These are phyloP conservation scores for Glaucomys volans DNA, from an alignment of 2,113 vertebrate species.

Conservation along the genomic window DNA sequence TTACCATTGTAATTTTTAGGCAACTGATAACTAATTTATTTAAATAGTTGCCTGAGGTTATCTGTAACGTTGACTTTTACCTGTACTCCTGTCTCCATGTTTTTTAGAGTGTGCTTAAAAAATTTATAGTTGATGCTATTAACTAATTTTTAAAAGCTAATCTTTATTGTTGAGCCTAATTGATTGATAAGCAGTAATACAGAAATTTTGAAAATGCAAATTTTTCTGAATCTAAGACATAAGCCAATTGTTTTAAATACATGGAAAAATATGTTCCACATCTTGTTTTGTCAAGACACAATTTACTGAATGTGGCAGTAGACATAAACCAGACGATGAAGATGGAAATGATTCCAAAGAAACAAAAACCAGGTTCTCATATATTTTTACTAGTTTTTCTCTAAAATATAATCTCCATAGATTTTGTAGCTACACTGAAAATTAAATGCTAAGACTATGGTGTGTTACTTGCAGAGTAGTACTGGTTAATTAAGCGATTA, in stretches of 20 bases:
- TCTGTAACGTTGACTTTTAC: not conserved
- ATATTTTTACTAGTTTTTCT: not conserved
- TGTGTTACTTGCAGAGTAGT: not conserved
- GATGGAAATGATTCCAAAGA: not conserved
- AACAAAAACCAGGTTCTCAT: not conserved
- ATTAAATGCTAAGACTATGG: not conserved
- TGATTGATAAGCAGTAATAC: not conserved
- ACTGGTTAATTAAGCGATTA: not conserved
- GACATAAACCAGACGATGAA: not conserved
- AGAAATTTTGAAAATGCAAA: not conserved
- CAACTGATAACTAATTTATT: not conserved
- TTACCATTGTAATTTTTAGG: not conserved
- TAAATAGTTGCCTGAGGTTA: not conserved
- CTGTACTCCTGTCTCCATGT: not conserved
- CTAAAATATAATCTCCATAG: not conserved
- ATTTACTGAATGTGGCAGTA: not conserved
- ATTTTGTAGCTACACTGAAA: not conserved
- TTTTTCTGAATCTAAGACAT: not conserved
- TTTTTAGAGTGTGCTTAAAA: not conserved
- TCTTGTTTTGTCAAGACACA: not conserved
- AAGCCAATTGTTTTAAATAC: not conserved
- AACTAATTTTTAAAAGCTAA: not conserved
- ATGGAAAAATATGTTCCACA: not conserved
- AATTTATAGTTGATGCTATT: not conserved
- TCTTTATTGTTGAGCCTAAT: not conserved